Evolutionary conservation across 35 echinoderm and acorn worm species (phyloP).

Genomic region (Patiria miniata): DNA sequence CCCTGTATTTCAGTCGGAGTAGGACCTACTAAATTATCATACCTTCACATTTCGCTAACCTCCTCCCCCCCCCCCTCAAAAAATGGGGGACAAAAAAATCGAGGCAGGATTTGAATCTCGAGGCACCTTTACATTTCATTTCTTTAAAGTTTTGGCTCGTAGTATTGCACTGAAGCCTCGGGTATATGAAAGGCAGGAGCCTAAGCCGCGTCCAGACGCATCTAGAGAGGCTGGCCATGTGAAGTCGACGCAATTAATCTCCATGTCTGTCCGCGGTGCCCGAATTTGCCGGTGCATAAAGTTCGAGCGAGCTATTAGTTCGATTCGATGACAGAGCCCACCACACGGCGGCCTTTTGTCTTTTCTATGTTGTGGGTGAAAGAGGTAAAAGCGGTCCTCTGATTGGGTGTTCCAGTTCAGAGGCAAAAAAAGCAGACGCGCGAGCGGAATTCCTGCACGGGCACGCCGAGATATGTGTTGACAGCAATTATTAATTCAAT

Average conservation of each 20-base stretch:
- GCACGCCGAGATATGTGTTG: background rate
- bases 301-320: conserved; percentile 22
- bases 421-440: background rate
- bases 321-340: background rate
- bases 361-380: background rate
- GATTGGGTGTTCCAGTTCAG: background rate
- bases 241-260: background rate
- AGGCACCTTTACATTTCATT: background rate
- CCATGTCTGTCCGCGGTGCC: background rate
- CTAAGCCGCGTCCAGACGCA: conserved; percentile 1
- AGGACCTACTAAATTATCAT: no score
- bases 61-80: no score
- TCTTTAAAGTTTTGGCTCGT: background rate
- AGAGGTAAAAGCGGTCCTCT: background rate
- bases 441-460: background rate
- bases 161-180: background rate
- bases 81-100: no score
- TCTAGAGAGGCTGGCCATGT: background rate
- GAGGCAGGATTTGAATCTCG: background rate
- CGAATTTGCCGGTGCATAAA: background rate
- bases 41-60: no score
- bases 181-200: background rate
- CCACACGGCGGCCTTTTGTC: background rate
- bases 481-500: conserved; percentile 17
- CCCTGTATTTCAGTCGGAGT: no score